A percentile compares a stretch with the other conserved stretches of the same genome.
These are phyloP conservation scores for Podarcis raffonei DNA, from an alignment of 2,113 vertebrate species.

Conservation along the genomic window DNA sequence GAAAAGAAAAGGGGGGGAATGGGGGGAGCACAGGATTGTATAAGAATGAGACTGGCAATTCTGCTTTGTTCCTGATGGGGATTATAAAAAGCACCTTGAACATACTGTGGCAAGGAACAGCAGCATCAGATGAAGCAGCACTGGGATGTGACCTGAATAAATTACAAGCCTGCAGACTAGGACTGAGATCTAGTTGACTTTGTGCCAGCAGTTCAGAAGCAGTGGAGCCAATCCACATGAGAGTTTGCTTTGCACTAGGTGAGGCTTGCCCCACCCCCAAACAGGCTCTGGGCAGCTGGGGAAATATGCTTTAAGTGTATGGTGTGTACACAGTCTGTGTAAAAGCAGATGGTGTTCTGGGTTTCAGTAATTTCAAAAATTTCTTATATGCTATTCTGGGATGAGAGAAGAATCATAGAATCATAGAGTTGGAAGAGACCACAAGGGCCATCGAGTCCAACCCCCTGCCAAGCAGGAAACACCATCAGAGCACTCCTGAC, in stretches of 20 bases:
- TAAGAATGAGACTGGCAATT: not conserved
- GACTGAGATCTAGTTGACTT: not conserved
- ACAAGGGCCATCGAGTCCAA: too few relatives aligned
- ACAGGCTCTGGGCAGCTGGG: too few relatives aligned
- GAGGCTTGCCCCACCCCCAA: not conserved
- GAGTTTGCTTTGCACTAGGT: not conserved
- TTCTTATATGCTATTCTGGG: not conserved
- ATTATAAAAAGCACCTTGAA: conserved; percentile 14
- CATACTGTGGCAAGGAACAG: not conserved
- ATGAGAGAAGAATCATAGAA: too few relatives aligned
- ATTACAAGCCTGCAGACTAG: not conserved
- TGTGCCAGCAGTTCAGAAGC: not conserved
- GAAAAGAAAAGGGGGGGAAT: not conserved
- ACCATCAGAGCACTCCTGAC: too few relatives aligned
- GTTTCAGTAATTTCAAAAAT: not conserved
- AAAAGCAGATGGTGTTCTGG: not conserved
- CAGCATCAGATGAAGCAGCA: not conserved
- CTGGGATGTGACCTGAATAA: conserved; percentile 12
- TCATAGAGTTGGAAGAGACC: too few relatives aligned
- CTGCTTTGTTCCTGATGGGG: not conserved
- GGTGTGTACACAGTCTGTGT: not conserved
- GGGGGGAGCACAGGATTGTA: not conserved
- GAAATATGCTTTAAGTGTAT: too few relatives aligned
- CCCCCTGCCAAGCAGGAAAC: too few relatives aligned
- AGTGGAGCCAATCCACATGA: not conserved